Base-by-base conservation (phyloP, 2,113 vertebrate species). In the Thunnus thynnus region DNA sequence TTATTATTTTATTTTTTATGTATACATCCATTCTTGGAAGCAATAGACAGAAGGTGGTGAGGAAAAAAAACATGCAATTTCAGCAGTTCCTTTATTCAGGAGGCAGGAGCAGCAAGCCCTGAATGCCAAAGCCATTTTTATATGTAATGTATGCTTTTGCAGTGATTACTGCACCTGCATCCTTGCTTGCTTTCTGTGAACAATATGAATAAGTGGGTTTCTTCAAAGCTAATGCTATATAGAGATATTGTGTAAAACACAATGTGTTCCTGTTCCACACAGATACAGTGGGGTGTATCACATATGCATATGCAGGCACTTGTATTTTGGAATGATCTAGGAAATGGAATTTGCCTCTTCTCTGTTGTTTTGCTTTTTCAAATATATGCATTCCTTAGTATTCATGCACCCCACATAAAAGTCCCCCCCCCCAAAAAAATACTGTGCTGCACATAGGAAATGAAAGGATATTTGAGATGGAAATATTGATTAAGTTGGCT, bases 141-240 rank as follows among this genome's bases (percentile, higher is more conserved):
- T 47, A 22, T 77, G 75, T 83, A 84, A 91, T 92, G 82, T 75
- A 75, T 91, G 83, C 82, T 89, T 93, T 92, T 85, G 78, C 69
- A 58, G 78, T 85, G 77, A 86, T 91, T 87, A 84, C 80, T 44
- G 65, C 75, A 86, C 76, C 79, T 78, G 75, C 57, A 62, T 85
- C 27, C 44, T 12, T 60, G 14, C 27, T 60, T 86, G 44, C 62
- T 60, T 50, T 72, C 55, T 79, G 78, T 63, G 63, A 55, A 85
- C 69, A 76, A 74, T 66, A 82, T 5, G 51, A 75, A 72, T 74
- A 72, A 83, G 20, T 75, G 72, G 62, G 46, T 69, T 62, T 55
- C 57, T 80, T 68, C 57, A 52, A 72, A 80, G 77, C 61, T 32
- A 32, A 63, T n/a, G n/a, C 25, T 79, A 17, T 58, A 78, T 16